phyloP scores from a whole-genome alignment of 2,888 invertebrate genomes.

The Eustalomyia histrio region DNA sequence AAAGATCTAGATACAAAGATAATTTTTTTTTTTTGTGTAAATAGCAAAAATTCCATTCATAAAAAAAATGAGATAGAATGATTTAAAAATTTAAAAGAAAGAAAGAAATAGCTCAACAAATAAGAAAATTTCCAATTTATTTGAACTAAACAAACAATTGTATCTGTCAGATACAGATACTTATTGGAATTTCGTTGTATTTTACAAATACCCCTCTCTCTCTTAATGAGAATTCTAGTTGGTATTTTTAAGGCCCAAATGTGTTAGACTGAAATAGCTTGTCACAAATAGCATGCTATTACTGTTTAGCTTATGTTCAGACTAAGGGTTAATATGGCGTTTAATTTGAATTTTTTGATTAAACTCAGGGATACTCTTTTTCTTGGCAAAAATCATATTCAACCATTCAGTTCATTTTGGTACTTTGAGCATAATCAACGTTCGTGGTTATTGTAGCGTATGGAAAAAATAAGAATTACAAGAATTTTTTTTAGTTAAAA shows the following conservation, averaged over 20 bases:
- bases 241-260: not conserved
- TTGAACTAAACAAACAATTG: not conserved
- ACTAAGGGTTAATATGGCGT: conserved; percentile 47
- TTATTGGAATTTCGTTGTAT: conserved; percentile 48
- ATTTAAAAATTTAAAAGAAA: not conserved
- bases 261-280: conserved; percentile 2
- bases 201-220: conserved; percentile 24
- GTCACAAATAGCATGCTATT: conserved; percentile 55
- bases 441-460: conserved; percentile 60
- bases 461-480: conserved; percentile 12
- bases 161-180: conserved; percentile 56
- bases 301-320: conserved; percentile 29
- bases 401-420: conserved; percentile 75
- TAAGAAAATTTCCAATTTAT: conserved; percentile 17
- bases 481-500: not conserved
- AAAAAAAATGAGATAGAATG: not conserved
- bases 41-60: not conserved
- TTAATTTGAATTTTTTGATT: not conserved
- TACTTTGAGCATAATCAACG: conserved; percentile 74
- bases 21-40: not conserved
- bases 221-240: conserved; percentile 34
- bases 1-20: conserved; percentile 10
- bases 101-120: conserved; percentile 6
- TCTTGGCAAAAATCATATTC: conserved; percentile 69
- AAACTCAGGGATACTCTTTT: conserved; percentile 58